Base-by-base conservation (phyloP, 2,888 invertebrate species). In the Helobdella robusta region DNA sequence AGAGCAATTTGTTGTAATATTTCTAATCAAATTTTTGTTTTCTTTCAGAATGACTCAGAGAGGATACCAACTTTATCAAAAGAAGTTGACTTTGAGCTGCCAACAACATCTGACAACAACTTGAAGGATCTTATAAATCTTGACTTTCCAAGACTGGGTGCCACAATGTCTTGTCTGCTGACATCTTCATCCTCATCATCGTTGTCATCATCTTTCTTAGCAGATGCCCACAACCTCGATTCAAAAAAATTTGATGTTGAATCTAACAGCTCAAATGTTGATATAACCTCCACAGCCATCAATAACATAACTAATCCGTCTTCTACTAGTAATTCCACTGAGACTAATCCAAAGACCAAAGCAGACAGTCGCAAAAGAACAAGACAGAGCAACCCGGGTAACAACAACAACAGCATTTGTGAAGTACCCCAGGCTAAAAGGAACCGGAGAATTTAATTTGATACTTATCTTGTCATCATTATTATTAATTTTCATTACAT, bases 21-120 rank as follows among this genome's bases (percentile, higher is more conserved):
- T 56, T 56, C 28, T 6, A 6, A 28, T 5, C 6, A 6, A 28
- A 18, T 23, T 59, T 59, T 18, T 28, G 25, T 35, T 59, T 18
- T 35, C 6, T 59, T 48, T 15, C 35, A 62, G 62, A 62, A 62
- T 50, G 62, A 62, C 48, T 62, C 62, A 3, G 62, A 62, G 32
- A 6, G 50, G 11, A 25, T 34, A 8, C 62, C 30, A 2, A n/a
- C 20, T 20, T 35, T 20, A 32, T 34, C 46, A 32, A 59, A 65
- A 11, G 40, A 65, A 34, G n/a, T 60, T 23, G 36, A 52, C n/a
- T 52, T 65, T 36, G 36, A 65, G 60, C 36, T 35, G n/a, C 65
- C 46, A 18, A 28, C 48, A 50, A 52, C 50, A n/a, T n/a, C 20
- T 1, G 20, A 5, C 46, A 60, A 44, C 23, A 18, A 40, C 18